Conservation (phyloP, 2,888 invertebrate genomes). For the Ormyrus labotus region DNA sequence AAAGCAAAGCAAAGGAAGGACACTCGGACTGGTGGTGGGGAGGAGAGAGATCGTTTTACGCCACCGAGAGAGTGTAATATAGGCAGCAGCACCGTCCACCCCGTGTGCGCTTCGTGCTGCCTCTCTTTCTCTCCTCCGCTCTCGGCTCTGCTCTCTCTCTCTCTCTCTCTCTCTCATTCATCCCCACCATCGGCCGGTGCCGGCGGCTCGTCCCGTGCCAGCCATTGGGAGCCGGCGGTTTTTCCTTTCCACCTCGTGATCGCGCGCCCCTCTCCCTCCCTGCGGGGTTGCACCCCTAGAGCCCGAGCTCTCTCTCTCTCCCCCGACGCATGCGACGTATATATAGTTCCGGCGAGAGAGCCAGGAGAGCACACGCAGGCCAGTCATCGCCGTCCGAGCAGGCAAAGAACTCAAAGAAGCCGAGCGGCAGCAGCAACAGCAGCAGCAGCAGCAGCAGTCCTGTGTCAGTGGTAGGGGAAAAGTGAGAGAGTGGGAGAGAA, state of each 20-base stretch:
- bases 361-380: background rate
- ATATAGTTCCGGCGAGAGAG: background rate
- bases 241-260: constrained; percentile 68
- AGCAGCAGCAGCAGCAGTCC: no score
- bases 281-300: constrained; percentile 63
- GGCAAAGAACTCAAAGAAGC: background rate
- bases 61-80: background rate
- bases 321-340: no score
- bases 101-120: constrained; percentile 35
- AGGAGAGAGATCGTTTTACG: background rate
- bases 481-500: constrained; percentile 57
- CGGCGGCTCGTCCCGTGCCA: constrained; percentile 32
- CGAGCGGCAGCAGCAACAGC: background rate
- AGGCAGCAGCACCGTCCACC: constrained; percentile 45
- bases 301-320: background rate
- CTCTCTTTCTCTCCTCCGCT: constrained; percentile 30
- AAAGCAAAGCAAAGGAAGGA: background rate
- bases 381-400: background rate
- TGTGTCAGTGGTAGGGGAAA: background rate
- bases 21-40: background rate
- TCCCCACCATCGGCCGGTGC: constrained; percentile 29
- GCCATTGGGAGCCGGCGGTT: constrained; percentile 35
- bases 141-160: background rate
- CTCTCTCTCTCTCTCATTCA: constrained; percentile 38
- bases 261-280: constrained; percentile 57